Evolutionary conservation across 2,797 vertebrate genomes (phyloP).

Genomic region (Geotrypetes seraphini): DNA sequence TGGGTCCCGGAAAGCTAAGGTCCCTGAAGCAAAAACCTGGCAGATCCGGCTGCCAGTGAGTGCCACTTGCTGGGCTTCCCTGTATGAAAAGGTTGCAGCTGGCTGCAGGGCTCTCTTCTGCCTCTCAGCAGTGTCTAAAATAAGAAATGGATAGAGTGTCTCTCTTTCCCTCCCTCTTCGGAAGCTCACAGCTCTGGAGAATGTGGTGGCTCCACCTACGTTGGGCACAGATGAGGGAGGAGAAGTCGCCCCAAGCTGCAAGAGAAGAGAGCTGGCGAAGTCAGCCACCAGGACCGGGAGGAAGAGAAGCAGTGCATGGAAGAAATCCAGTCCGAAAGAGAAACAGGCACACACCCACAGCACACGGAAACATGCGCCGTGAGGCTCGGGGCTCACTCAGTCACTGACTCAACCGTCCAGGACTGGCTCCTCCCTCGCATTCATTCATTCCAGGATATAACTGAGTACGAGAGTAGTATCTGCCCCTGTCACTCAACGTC

Average conservation of each 20-base stretch:
- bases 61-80: neutral
- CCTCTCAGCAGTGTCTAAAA: neutral
- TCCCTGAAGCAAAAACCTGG: neutral
- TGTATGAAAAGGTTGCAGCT: too few relatives aligned
- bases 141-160: neutral
- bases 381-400: neutral
- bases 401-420: neutral
- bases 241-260: neutral
- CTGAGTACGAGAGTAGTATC: too few relatives aligned
- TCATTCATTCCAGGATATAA: neutral
- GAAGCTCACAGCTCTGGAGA: too few relatives aligned
- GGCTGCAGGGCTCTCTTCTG: neutral
- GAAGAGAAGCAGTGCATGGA: neutral
- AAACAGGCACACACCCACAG: neutral
- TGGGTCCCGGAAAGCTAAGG: neutral
- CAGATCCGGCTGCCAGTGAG: neutral
- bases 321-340: too few relatives aligned
- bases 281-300: neutral
- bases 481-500: too few relatives aligned
- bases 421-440: neutral
- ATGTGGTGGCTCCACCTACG: neutral
- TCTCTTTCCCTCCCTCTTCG: neutral
- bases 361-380: neutral
- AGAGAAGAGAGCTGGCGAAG: neutral
- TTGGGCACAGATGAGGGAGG: neutral